These are phyloP conservation scores for Athripsodes cinereus DNA, from an alignment of 2,888 invertebrate species.

Conservation along the genomic window DNA sequence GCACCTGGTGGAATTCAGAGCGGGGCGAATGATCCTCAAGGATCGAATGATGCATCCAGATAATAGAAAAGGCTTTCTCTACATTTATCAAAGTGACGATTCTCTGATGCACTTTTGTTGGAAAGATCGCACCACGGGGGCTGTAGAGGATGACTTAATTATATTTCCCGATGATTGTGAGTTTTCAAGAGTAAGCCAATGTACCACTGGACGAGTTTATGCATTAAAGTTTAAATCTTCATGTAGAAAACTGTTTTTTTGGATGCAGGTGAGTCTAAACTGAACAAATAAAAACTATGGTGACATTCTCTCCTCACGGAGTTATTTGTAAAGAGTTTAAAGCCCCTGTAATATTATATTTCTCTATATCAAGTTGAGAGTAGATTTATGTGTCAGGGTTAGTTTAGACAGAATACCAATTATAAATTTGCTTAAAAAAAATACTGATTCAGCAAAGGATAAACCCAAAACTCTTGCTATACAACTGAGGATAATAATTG, in stretches of 20 bases:
- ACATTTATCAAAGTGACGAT: constrained; percentile 95
- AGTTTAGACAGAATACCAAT: too few relatives aligned
- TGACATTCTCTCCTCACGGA: too few relatives aligned
- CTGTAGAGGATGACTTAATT: constrained; percentile 94
- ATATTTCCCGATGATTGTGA: constrained; percentile 99
- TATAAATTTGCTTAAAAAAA: too few relatives aligned
- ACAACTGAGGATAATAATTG: too few relatives aligned
- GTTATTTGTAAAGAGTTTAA: too few relatives aligned
- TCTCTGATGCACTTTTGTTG: constrained; percentile 98
- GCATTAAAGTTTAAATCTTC: constrained; percentile 94
- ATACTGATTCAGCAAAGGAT: too few relatives aligned
- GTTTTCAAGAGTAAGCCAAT: constrained; percentile 89
- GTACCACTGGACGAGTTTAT: constrained; percentile 94
- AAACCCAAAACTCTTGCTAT: too few relatives aligned
- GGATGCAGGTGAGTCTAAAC: constrained; percentile 92
- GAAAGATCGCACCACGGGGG: constrained; percentile 93
- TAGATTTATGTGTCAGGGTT: too few relatives aligned
- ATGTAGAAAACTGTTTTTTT: constrained; percentile 90
- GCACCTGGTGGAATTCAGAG: constrained; percentile 91
- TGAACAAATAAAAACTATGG: too few relatives aligned
- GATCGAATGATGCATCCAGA: constrained; percentile 93
- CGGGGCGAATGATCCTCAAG: constrained; percentile 93
- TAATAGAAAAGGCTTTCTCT: constrained; percentile 89
- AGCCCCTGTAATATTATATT: too few relatives aligned
- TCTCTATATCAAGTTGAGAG: too few relatives aligned